Evolutionary conservation across 2,888 invertebrate genomes (phyloP).

Genomic region (Ornithoptera alexandrae): DNA sequence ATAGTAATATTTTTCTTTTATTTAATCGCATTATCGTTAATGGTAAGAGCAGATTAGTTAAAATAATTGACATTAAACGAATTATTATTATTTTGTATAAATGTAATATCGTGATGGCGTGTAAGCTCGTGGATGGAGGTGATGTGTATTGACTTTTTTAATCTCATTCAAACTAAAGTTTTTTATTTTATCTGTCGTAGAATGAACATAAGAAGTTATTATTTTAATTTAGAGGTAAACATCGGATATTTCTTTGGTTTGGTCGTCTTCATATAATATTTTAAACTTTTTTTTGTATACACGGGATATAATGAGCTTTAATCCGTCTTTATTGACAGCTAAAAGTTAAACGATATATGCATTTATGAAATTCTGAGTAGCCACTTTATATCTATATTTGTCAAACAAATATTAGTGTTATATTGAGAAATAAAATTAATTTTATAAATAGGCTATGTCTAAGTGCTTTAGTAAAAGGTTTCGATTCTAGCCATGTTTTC

Average conservation of each 20-base stretch:
- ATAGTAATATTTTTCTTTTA: not conserved
- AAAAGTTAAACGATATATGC: not conserved
- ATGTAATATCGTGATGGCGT: too few relatives aligned
- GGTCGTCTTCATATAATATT: not conserved
- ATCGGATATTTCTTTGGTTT: not conserved
- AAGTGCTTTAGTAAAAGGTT: too few relatives aligned
- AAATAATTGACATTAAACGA: not conserved
- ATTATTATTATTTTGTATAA: not conserved
- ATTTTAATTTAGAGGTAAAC: too few relatives aligned
- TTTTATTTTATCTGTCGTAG: too few relatives aligned
- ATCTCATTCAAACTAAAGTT: not conserved
- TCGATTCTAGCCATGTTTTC: too few relatives aligned
- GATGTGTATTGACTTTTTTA: not conserved
- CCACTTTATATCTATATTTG: slow-evolving; percentile 1
- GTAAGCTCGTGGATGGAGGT: not conserved
- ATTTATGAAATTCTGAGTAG: not conserved
- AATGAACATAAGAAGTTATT: too few relatives aligned
- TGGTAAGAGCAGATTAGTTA: not conserved
- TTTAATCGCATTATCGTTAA: slow-evolving; percentile 6
- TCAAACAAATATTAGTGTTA: slow-evolving; percentile 4
- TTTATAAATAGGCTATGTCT: not conserved
- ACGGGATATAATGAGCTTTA: not conserved
- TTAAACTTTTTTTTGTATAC: not conserved
- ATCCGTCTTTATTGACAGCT: slow-evolving; percentile 1
- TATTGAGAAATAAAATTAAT: not conserved